Evolutionary conservation across 2,888 invertebrate species (phyloP).

Genomic region (Diloba caeruleocephala): DNA sequence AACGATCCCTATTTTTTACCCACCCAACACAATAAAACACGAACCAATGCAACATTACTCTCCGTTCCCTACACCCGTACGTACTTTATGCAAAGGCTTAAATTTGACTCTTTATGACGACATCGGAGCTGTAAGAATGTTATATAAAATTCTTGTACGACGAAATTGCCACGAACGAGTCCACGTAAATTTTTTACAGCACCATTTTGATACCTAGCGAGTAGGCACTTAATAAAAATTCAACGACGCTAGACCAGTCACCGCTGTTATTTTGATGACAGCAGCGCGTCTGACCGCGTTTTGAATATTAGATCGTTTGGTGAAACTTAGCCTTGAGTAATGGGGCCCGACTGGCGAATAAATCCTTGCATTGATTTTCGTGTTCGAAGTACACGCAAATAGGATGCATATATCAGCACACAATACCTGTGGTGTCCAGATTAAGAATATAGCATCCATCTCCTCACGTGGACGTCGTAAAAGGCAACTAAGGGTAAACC

Average conservation of each 20-base stretch:
- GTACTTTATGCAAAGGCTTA: slow-evolving; percentile 61
- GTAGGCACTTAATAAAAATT: slow-evolving; percentile 74
- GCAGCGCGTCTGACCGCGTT: slow-evolving; percentile 34
- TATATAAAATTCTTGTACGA: slow-evolving; percentile 72
- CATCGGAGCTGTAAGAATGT: slow-evolving; percentile 67
- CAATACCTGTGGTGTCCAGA: no score
- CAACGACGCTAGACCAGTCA: slow-evolving; percentile 64
- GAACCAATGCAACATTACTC: slow-evolving; percentile 13
- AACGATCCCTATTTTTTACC: slow-evolving; percentile 19
- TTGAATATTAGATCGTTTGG: slow-evolving; percentile 35
- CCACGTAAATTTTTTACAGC: slow-evolving; percentile 73
- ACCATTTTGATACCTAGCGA: slow-evolving; percentile 62
- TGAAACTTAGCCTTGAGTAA: slow-evolving; percentile 29
- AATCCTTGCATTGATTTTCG: slow-evolving; percentile 23
- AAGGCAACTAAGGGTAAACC: no score
- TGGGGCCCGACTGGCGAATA: slow-evolving; percentile 20
- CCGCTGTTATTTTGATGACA: slow-evolving; percentile 61
- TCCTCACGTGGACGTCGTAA: no score
- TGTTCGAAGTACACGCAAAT: background rate
- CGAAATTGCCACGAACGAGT: slow-evolving; percentile 69
- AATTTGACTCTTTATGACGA: slow-evolving; percentile 71
- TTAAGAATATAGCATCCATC: no score
- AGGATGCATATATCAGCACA: background rate
- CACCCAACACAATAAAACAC: slow-evolving; percentile 19
- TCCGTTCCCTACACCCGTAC: slow-evolving; percentile 30